Conservation (phyloP, 92 coral and sea anemone genomes). For the Epizoanthus scotinus region DNA sequence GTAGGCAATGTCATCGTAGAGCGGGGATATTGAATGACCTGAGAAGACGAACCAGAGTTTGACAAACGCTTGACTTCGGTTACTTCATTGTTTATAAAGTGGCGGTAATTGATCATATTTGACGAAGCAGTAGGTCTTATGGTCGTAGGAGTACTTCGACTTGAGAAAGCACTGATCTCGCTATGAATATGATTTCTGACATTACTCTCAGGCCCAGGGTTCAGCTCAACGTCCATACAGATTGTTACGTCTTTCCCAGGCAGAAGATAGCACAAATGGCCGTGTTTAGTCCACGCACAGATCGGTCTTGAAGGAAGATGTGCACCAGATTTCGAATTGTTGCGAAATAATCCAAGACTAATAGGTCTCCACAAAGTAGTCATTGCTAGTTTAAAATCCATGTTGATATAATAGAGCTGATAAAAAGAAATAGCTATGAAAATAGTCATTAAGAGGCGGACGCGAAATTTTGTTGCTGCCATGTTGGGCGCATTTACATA, state of each 20-base stretch:
- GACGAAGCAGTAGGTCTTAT: neutral
- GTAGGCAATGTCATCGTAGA: too few species aligned
- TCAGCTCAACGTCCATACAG: too few species aligned
- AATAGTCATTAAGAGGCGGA: too few species aligned
- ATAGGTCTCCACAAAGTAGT: too few species aligned
- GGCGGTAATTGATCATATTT: too few species aligned
- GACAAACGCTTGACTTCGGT: too few species aligned
- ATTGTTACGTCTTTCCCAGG: conserved; percentile 34
- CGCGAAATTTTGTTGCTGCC: too few species aligned
- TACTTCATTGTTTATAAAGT: too few species aligned
- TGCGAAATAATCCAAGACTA: conserved; percentile 23
- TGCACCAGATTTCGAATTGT: conserved; percentile 30
- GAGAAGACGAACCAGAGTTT: conserved; percentile 1
- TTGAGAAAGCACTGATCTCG: conserved; percentile 11
- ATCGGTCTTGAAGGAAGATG: conserved; percentile 24
- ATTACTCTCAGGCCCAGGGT: conserved; percentile 16
- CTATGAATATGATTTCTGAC: neutral
- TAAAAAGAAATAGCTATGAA: too few species aligned
- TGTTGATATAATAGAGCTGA: too few species aligned
- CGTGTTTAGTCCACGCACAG: conserved; percentile 27
- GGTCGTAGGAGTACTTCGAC: neutral
- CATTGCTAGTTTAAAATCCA: too few species aligned
- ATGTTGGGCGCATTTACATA: neutral
- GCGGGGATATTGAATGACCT: too few species aligned
- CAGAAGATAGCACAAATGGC: conserved; percentile 36